Evolutionary conservation across 1,140 invertebrate genomes (phyloP).

Genomic region (Choristoneura fumiferana): DNA sequence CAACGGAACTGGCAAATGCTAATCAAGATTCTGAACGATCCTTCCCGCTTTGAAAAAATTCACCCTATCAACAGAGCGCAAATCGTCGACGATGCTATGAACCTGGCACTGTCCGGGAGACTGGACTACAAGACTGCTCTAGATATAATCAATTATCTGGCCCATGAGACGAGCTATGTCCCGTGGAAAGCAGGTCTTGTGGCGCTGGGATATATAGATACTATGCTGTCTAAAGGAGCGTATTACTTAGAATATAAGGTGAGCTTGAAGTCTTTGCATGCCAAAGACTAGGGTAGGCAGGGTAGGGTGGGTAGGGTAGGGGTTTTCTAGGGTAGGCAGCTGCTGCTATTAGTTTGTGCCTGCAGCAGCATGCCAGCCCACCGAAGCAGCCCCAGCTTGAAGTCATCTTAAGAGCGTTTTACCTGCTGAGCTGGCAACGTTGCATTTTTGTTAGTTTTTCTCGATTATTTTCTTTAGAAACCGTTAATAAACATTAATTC

Average conservation of each 20-base stretch:
- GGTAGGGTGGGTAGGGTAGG: too few species aligned
- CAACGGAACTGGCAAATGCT: conserved; percentile 87
- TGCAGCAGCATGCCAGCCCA: too few species aligned
- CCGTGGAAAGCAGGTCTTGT: conserved; percentile 89
- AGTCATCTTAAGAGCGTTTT: too few species aligned
- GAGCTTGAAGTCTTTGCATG: conserved; percentile 31
- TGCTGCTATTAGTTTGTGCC: too few species aligned
- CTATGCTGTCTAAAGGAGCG: conserved; percentile 85
- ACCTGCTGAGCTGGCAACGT: too few species aligned
- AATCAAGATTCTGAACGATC: conserved; percentile 82
- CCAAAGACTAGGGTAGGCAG: too few species aligned
- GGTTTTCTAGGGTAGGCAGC: too few species aligned
- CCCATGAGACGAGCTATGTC: conserved; percentile 86
- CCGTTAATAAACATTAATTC: too few species aligned
- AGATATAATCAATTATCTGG: conserved; percentile 86
- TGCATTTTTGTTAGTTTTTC: too few species aligned
- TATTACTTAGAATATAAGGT: conserved; percentile 89
- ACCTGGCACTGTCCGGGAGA: conserved; percentile 84
- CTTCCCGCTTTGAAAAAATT: conserved; percentile 81
- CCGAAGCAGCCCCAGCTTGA: too few species aligned
- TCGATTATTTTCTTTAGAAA: too few species aligned
- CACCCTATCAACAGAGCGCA: conserved; percentile 91
- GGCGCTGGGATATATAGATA: conserved; percentile 84
- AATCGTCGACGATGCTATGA: conserved; percentile 92
- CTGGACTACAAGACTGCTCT: conserved; percentile 84